Evolutionary conservation across 2,797 vertebrate genomes (phyloP), one percentile per base, ranked within the genome.

Genomic region (Hoplostethus mediterraneus): DNA sequence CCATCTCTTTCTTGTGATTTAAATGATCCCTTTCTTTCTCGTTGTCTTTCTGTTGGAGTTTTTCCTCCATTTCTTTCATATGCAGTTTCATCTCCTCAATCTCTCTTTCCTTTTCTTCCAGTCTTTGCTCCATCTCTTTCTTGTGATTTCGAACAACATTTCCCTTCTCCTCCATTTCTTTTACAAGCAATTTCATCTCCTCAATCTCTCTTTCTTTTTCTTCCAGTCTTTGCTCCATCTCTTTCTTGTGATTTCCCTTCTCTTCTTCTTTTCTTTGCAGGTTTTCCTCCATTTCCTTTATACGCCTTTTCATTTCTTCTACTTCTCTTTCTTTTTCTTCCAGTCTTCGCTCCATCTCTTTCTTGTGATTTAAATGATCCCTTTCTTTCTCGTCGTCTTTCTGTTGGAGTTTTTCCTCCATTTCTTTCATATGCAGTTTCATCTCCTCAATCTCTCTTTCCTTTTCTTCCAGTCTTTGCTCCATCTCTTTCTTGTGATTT

Each of bases 361-460:
- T 21, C 21, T 21, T 21, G 21, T 21, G 21, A 21, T 21, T 21
- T 17, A n/a, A 17, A 40, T 38, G 0, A 60, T 25, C 1, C 2
- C 5, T 74, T 44, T 74, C 68, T 13, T 52, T 80, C 10, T 76
- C 74, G n/a, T n/a, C n/a, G n/a, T 73, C 71, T 10, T 10, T 53
- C 28, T 66, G 64, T 40, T 53, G 65, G 8, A 47, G 57, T n/a
- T 54, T 63, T 0, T 59, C 58, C 36, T 77, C 40, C 0, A 73
- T 57, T 59, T 80, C 60, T 14, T 2, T 1, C 4, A 16, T 0
- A 3, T 82, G 75, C 0, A 44, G 62, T 54, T 71, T 81, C 30
- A 89, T 17, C n/a, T 82, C 80, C 10, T 83, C 79, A 1, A 52
- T 69, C 16, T 67, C 16, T 9, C 8, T 33, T 1, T 83, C 77